phyloP scores from a whole-genome alignment of 2,888 invertebrate species.

The Alviniconcha strummeri region DNA sequence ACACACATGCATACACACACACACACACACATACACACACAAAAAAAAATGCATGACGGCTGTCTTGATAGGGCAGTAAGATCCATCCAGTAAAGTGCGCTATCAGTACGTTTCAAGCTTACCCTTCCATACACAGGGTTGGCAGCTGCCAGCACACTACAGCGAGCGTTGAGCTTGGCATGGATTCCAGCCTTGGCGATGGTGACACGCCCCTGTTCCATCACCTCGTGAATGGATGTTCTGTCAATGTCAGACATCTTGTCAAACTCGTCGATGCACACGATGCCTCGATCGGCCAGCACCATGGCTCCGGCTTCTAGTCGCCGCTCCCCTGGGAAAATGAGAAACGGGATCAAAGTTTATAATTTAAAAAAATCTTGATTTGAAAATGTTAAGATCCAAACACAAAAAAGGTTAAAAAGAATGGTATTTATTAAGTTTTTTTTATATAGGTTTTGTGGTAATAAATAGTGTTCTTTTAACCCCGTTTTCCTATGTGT shows the following conservation, averaged over 20 bases:
- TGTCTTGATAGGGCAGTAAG: no score
- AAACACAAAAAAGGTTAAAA: no score
- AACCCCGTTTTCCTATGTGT: no score
- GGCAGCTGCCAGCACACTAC: slow-evolving; percentile 98
- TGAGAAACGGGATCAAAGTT: neutral
- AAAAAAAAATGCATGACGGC: no score
- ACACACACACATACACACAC: no score
- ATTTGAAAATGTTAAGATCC: no score
- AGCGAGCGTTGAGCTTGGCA: slow-evolving; percentile 96
- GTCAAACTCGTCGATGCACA: slow-evolving; percentile 98
- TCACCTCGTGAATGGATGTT: slow-evolving; percentile 99
- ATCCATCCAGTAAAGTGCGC: no score
- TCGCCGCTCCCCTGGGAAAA: slow-evolving; percentile 76
- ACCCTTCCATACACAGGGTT: slow-evolving; percentile 98
- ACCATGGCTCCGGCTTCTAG: slow-evolving; percentile 99
- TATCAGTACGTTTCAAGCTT: slow-evolving; percentile 58
- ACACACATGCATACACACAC: no score
- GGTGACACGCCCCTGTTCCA: slow-evolving; percentile 97
- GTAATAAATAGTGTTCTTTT: no score
- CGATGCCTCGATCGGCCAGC: slow-evolving; percentile 97
- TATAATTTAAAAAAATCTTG: no score
- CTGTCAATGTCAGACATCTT: slow-evolving; percentile 98
- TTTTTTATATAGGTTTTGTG: no score
- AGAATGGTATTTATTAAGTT: no score
- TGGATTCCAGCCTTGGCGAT: slow-evolving; percentile 99